phyloP scores from a whole-genome alignment of 1,140 invertebrate genomes.

The Leptonema lineaticorne region DNA sequence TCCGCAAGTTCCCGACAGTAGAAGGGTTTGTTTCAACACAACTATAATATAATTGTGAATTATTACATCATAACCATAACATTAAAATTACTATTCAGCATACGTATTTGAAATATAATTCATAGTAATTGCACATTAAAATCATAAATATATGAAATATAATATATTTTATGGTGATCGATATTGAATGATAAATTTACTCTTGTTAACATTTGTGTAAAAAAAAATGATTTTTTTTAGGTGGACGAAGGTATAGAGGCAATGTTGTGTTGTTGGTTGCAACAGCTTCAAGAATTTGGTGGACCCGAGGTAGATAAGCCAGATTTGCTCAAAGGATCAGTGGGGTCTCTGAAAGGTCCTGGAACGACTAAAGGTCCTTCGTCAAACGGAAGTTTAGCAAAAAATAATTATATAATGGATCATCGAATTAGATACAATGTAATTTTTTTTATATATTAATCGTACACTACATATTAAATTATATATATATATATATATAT shows the following conservation, averaged over 20 bases:
- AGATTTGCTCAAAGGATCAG: conserved; percentile 75
- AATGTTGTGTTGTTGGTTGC: conserved; percentile 78
- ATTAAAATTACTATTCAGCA: too few relatives aligned
- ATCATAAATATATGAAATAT: too few relatives aligned
- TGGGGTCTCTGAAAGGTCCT: conserved; percentile 63
- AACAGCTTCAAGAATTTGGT: conserved; percentile 76
- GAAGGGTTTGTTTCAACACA: conserved; percentile 58
- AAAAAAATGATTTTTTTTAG: too few relatives aligned
- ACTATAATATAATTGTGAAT: not conserved
- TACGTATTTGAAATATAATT: too few relatives aligned
- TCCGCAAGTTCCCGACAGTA: conserved; percentile 64
- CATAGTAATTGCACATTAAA: too few relatives aligned
- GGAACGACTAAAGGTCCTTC: conserved; percentile 53
- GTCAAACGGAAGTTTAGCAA: conserved; percentile 63
- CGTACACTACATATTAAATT: too few relatives aligned
- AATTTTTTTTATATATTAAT: too few relatives aligned
- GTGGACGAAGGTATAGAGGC: conserved; percentile 80
- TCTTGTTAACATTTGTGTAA: too few relatives aligned
- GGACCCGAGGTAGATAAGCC: conserved; percentile 79
- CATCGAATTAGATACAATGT: conserved; percentile 78
- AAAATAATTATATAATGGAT: conserved; percentile 64
- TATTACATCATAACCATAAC: not conserved
- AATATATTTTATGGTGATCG: too few relatives aligned
- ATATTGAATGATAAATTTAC: too few relatives aligned
- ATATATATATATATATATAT: too few relatives aligned